A percentile compares a stretch with the other conserved stretches of the same genome.
phyloP scores from a whole-genome alignment of 2,113 vertebrate species.

The Hypocryptadius cinnamomeus region DNA sequence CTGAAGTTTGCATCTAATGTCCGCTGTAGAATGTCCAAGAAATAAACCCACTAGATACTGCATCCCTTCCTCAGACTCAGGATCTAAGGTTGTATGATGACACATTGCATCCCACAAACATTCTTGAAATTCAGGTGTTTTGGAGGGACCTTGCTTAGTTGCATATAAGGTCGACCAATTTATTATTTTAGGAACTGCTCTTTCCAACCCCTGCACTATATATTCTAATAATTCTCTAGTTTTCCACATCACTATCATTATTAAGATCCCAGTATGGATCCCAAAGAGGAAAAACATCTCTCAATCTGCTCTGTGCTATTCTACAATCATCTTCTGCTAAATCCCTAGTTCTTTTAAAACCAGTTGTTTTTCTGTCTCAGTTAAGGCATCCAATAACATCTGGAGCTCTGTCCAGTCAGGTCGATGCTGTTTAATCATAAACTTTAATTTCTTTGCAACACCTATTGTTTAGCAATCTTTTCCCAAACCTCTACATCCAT shows the following conservation, averaged over 20 bases:
- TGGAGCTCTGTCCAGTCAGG: not conserved
- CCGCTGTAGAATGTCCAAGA: too few species aligned
- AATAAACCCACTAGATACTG: not conserved
- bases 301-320: not conserved
- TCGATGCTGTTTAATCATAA: not conserved
- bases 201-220: too few species aligned
- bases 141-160: not conserved
- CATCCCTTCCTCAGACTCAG: not conserved
- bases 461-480: not conserved
- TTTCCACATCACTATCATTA: too few species aligned
- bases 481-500: not conserved
- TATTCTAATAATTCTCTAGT: too few species aligned
- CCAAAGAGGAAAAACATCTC: too few species aligned
- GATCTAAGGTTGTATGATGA: not conserved
- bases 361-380: not conserved
- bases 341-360: not conserved
- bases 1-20: not conserved
- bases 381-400: not conserved
- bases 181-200: too few species aligned
- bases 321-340: not conserved
- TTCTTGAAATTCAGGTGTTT: not conserved
- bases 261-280: too few species aligned
- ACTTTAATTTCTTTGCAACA: too few species aligned
- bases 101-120: not conserved
- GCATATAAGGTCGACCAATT: not conserved